Evolutionary conservation across 1,140 invertebrate species (phyloP).

Genomic region (Agrypnia vestita): DNA sequence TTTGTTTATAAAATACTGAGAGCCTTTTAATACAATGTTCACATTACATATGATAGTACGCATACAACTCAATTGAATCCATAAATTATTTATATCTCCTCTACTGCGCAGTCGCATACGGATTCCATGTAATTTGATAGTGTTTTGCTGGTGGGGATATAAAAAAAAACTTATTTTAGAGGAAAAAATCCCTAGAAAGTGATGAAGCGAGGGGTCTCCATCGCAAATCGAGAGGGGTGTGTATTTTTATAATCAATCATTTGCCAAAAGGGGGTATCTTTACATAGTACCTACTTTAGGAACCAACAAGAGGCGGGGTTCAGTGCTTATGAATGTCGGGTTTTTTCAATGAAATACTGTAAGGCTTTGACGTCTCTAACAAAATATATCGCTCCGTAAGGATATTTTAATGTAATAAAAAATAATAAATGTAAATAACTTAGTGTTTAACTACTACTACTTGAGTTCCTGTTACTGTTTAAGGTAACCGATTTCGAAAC

Average conservation of each 20-base stretch:
- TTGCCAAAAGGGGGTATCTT: constrained; percentile 37
- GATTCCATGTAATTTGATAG: not conserved
- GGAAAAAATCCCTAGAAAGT: constrained; percentile 13
- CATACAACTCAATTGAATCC: no score
- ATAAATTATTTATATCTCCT: no score
- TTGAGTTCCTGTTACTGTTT: no score
- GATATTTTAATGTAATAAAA: not conserved
- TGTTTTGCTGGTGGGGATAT: not conserved
- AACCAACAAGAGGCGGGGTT: not conserved
- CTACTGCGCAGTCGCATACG: not conserved
- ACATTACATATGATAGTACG: no score
- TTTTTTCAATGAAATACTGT: constrained; percentile 26
- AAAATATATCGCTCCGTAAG: not conserved
- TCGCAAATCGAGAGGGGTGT: constrained; percentile 7
- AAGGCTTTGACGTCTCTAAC: constrained; percentile 14
- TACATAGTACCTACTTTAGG: constrained; percentile 31
- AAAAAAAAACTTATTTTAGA: constrained; percentile 26
- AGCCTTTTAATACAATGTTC: no score
- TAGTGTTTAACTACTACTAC: no score
- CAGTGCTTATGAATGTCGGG: constrained; percentile 25
- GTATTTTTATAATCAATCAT: constrained; percentile 50
- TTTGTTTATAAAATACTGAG: no score
- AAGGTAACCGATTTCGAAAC: no score
- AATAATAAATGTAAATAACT: no score
- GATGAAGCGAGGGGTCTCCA: constrained; percentile 7